These are phyloP conservation scores for Limnephilus marmoratus DNA, from an alignment of 2,888 invertebrate species.

Conservation along the genomic window DNA sequence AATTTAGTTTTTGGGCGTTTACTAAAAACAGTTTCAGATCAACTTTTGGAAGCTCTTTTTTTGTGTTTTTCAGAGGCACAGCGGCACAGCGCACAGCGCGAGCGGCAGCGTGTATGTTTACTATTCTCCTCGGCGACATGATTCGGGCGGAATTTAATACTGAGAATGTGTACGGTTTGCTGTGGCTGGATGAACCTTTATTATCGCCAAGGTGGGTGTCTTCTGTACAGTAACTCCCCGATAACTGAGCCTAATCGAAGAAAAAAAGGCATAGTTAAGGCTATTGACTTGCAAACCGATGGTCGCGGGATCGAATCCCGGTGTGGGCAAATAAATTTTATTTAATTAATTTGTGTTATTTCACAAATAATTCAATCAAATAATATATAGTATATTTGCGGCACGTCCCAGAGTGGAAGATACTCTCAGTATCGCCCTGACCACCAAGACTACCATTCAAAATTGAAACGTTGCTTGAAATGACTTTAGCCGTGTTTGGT, in stretches of 20 bases:
- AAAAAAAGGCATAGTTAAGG: no score
- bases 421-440: no score
- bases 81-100: neutral
- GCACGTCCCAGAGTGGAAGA: no score
- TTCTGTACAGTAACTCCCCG: neutral
- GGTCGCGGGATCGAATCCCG: no score
- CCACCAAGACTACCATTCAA: no score
- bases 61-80: neutral
- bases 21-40: neutral
- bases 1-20: neutral
- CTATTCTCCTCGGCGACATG: constrained; percentile 2
- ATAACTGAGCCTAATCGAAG: neutral
- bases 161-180: neutral
- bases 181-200: neutral
- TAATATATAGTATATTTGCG: no score
- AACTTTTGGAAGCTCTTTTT: neutral
- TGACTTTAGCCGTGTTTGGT: no score
- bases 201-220: neutral
- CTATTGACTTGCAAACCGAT: no score
- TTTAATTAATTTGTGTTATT: no score
- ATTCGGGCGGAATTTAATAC: neutral
- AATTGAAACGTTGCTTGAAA: no score
- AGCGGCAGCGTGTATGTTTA: neutral
- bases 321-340: no score
- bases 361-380: no score